Conservation (phyloP, 2,113 vertebrate genomes). For the Rhinichthys klamathensis region DNA sequence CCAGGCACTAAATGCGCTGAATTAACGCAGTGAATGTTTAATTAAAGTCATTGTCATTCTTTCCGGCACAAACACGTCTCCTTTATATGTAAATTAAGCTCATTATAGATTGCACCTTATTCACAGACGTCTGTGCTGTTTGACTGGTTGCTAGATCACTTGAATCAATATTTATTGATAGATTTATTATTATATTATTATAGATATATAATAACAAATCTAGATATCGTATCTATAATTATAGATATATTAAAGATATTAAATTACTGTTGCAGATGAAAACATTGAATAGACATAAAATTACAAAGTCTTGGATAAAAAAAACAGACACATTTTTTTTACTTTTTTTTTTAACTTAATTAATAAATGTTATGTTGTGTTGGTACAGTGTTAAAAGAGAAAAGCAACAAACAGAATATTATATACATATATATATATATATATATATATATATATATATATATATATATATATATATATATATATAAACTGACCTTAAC, state of each 20-base stretch:
- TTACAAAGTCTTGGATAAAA: background rate
- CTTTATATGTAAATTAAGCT: slow-evolving; percentile 28
- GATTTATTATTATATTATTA: no score
- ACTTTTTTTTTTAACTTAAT: background rate
- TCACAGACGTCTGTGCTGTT: background rate
- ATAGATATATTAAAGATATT: background rate
- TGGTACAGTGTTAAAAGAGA: no score
- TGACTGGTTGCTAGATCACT: background rate
- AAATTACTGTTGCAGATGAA: background rate
- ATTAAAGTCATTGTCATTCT: slow-evolving; percentile 27
- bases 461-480: no score
- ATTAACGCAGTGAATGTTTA: background rate
- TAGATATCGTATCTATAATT: no score
- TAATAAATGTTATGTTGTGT: background rate
- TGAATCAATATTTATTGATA: slow-evolving; percentile 11
- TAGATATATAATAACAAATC: no score
- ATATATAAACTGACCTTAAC: no score
- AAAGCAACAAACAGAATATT: no score
- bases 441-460: no score
- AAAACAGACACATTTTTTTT: background rate
- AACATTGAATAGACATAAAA: background rate
- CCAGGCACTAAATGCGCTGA: background rate
- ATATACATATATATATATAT: no score
- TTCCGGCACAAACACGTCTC: background rate
- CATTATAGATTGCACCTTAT: background rate